Percentiles rank a stretch among this genome's conserved stretches.
Evolutionary conservation across 2,113 vertebrate species (phyloP).

Genomic region (Scophthalmus maximus): DNA sequence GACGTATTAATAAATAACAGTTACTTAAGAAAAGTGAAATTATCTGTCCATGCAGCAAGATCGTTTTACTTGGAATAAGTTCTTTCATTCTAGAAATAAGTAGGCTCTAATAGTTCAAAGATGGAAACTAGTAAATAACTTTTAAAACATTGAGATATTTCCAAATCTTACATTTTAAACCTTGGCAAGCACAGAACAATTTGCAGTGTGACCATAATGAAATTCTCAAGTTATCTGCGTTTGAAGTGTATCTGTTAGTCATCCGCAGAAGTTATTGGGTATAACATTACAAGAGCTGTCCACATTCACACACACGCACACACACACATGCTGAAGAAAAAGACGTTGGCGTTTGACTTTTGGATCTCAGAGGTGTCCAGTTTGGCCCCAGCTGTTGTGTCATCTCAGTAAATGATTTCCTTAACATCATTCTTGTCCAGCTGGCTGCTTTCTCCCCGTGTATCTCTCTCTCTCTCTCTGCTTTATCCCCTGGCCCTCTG

Average conservation of each 20-base stretch:
- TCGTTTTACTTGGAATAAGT: too few species aligned
- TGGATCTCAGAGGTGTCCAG: constrained; percentile 45
- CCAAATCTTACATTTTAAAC: too few species aligned
- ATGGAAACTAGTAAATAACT: too few species aligned
- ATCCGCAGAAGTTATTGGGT: not conserved
- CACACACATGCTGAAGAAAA: not conserved
- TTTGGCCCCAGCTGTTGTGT: constrained; percentile 31
- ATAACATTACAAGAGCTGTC: not conserved
- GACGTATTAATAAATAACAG: too few species aligned
- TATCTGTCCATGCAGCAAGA: too few species aligned
- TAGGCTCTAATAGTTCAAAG: too few species aligned
- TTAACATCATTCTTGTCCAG: constrained; percentile 50
- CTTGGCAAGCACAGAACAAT: too few species aligned
- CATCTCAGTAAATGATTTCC: constrained; percentile 58
- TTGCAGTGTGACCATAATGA: not conserved
- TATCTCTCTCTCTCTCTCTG: not conserved
- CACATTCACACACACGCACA: constrained; percentile 18
- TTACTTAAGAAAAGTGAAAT: too few species aligned
- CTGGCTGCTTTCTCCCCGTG: constrained; percentile 30
- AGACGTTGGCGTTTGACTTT: too few species aligned
- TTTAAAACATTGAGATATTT: too few species aligned
- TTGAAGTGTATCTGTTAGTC: not conserved
- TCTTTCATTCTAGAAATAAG: too few species aligned
- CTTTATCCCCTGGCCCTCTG: constrained; percentile 47
- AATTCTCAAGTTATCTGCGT: not conserved